Evolutionary conservation across 2,888 invertebrate species (phyloP), one percentile per base, ranked within the genome.

Genomic region (Ectropis crepuscularia): DNA sequence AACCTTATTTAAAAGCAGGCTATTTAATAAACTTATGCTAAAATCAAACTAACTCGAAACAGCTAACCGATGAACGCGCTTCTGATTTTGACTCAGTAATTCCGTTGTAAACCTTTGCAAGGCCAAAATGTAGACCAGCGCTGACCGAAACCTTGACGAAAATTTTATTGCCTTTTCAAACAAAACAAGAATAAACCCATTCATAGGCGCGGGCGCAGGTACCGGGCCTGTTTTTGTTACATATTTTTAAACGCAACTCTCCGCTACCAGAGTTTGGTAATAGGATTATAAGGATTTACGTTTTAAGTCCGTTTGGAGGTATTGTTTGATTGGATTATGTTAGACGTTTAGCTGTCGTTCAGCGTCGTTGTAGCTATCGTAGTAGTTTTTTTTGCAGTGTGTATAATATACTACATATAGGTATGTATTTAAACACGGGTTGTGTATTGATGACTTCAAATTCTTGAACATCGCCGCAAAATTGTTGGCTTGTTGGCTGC

Each of bases 181-280:
- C 81, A 82, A 78, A 80, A 80, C 85, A 73, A 85, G 87, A 89
- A 87, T 88, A 87, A 80, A 83, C 80, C 81, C 88, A 89, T 91
- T 90, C 88, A 90, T 89, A 87, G 86, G 16, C 16, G 16, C 16
- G 16, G 76, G 83, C 82, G 83, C 91, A 92, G 91, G 91, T 91
- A 92, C 80, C 78, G 70, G 78, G 39, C 53, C 50, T 57, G 79
- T 75, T 76, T 80, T 73, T 72, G 70, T 68, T 64, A 66, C 57
- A 63, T 46, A 70, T 61, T 69, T 71, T 65, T 51, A 53, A 53
- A 68, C 37, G 67, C 65, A 66, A 63, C 65, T 45, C 50, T 28
- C 42, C 16, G 57, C 61, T 59, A 51, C 61, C 41, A 46, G 39
- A 38, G 46, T 51, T 50, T 42, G 45, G 53, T 58, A 55, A 65